A percentile compares a stretch with the other conserved stretches of the same genome.
These are phyloP conservation scores for Leptinotarsa defecta DNA, from an alignment of 1,140 invertebrate species.

Conservation along the genomic window DNA sequence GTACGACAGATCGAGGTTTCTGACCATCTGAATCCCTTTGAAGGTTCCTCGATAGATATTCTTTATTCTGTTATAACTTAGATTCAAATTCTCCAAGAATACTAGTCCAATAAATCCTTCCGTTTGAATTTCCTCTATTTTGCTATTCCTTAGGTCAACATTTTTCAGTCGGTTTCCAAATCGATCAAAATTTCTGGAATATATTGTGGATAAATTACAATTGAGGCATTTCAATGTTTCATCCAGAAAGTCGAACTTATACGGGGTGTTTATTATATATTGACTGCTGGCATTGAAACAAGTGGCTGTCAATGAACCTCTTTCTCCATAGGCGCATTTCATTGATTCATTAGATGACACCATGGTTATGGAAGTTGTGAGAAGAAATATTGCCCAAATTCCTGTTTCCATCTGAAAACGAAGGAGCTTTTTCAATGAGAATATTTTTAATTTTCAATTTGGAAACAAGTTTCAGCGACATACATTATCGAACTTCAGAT, in stretches of 20 bases:
- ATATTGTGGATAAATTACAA: constrained; percentile 46
- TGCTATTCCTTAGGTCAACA: constrained; percentile 42
- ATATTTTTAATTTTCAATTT: too few relatives aligned
- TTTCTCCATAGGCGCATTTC: constrained; percentile 52
- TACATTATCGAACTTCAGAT: too few relatives aligned
- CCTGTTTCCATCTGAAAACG: constrained; percentile 23
- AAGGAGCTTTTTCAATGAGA: constrained; percentile 9
- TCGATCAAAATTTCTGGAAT: constrained; percentile 49
- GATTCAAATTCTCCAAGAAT: constrained; percentile 43
- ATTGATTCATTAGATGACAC: constrained; percentile 25
- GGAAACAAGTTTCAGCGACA: too few relatives aligned
- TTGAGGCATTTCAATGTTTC: constrained; percentile 50
- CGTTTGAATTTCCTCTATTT: constrained; percentile 40
- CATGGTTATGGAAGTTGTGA: background rate
- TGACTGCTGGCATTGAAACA: constrained; percentile 48
- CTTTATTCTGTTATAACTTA: constrained; percentile 48
- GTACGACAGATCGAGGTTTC: constrained; percentile 40
- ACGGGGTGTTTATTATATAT: constrained; percentile 49
- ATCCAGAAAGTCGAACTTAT: constrained; percentile 53
- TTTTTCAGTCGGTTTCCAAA: constrained; percentile 50
- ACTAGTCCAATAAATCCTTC: constrained; percentile 51
- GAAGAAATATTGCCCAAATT: constrained; percentile 16
- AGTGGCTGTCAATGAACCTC: constrained; percentile 53
- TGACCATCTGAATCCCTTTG: constrained; percentile 47
- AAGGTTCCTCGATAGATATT: constrained; percentile 48